Conservation (phyloP, 2,113 vertebrate genomes). For the Perca flavescens region DNA sequence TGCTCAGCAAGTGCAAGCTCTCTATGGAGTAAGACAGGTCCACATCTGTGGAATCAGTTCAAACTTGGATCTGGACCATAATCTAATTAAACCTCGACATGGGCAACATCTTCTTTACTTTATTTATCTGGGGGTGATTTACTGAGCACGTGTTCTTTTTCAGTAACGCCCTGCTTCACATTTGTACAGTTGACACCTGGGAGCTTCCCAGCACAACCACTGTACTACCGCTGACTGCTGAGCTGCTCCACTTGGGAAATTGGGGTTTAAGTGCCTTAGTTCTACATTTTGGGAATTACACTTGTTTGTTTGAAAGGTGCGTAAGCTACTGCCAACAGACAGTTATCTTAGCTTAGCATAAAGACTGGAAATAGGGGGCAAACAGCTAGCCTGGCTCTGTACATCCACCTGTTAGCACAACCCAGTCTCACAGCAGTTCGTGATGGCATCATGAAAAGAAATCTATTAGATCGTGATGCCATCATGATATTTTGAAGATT, state of each 20-base stretch:
- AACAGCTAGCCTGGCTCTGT: not conserved
- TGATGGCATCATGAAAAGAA: too few relatives aligned
- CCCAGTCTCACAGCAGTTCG: not conserved
- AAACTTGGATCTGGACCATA: constrained; percentile 3
- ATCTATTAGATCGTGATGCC: too few relatives aligned
- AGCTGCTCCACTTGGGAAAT: not conserved
- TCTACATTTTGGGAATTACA: not conserved
- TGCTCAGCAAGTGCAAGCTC: not conserved
- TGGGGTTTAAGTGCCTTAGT: not conserved
- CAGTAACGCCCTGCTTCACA: not conserved
- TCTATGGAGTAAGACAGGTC: not conserved
- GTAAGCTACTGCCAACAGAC: not conserved
- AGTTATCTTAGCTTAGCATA: not conserved
- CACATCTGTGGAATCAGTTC: not conserved
- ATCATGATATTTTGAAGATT: too few relatives aligned
- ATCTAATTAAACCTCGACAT: constrained; percentile 5
- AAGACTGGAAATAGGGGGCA: not conserved
- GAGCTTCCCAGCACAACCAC: constrained; percentile 4
- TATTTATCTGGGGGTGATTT: constrained; percentile 6
- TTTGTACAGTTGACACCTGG: constrained; percentile 27
- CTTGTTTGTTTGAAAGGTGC: not conserved
- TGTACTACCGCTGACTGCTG: not conserved
- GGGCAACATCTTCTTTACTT: constrained; percentile 16
- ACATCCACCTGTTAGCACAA: not conserved
- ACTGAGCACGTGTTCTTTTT: not conserved